Evolutionary conservation across 2,113 vertebrate genomes (phyloP), one percentile per base, ranked within the genome.

Genomic region (Hucho hucho): DNA sequence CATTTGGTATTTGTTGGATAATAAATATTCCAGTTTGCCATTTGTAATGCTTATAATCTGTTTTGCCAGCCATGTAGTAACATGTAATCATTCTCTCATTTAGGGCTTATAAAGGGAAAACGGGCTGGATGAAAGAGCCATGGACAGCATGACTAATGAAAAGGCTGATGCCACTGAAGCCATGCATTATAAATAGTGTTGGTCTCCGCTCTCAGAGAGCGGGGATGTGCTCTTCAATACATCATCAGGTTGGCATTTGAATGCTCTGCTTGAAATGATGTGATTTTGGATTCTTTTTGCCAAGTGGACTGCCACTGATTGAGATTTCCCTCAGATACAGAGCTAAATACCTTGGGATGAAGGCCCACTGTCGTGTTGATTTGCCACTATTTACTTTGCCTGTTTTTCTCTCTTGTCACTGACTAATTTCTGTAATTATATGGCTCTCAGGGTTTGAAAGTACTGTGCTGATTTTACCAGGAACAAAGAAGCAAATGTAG

Each of bases 31-130:
- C 22, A 28, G 84, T 91, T 89, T 89, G 74, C 72, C 72, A 80
- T 73, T 82, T 85, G 71, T 75, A 75, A 77, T 84, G 80, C 81
- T 80, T 64, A 84, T 87, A 85, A 68, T 90, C 73, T 79, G 73
- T 85, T 84, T 88, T 85, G 81, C 79, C 81, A 86, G 86, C 78
- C 87, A 81, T 84, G 87, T 86, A 88, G 82, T 87, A 91, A 86
- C 82, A 84, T 83, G 87, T 83, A 90, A 90, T 91, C 80, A 83
- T 85, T 86, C 83, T 88, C 77, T 89, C 88, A 83, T 87, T 83
- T 85, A 87, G 80, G 75, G 77, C 81, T 79, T 74, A 84, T 73
- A 81, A 80, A 86, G 75, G 76, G 75, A 73, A 81, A 83, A 84
- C 53, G 69, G 65, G 77, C 82, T 83, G 72, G 74, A 81, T 77